These are phyloP conservation scores for Gortyna flavago DNA, from an alignment of 2,888 invertebrate genomes.

Conservation along the genomic window DNA sequence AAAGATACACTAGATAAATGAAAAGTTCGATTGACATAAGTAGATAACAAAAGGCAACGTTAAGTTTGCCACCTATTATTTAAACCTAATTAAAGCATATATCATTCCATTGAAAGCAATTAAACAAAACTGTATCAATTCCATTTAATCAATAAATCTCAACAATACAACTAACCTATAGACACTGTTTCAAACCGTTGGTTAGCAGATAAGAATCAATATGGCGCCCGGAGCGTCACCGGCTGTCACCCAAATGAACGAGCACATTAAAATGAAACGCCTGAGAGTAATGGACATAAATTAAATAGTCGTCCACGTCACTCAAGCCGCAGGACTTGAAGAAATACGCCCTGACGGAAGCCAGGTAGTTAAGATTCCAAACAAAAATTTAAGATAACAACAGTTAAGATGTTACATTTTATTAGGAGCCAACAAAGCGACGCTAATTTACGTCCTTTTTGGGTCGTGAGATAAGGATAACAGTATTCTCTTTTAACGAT, in stretches of 20 bases:
- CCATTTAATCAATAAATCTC: conserved; percentile 68
- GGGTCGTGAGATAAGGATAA: conserved; percentile 72
- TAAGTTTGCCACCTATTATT: conserved; percentile 5
- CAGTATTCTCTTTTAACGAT: conserved; percentile 67
- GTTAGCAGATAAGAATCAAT: conserved; percentile 84
- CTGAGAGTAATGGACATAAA: conserved; percentile 86
- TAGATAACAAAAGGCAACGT: not conserved
- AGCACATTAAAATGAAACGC: conserved; percentile 87
- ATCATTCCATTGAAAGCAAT: conserved; percentile 46
- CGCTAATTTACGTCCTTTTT: conserved; percentile 85
- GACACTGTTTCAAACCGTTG: conserved; percentile 73
- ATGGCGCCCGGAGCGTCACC: conserved; percentile 87
- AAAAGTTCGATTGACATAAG: not conserved
- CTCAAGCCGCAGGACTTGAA: conserved; percentile 82
- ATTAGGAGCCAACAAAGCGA: conserved; percentile 87
- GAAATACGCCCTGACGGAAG: conserved; percentile 86
- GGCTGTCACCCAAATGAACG: conserved; percentile 85
- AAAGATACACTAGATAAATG: not conserved
- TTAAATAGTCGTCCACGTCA: conserved; percentile 88
- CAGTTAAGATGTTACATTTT: conserved; percentile 88
- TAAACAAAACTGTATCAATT: conserved; percentile 62
- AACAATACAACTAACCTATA: conserved; percentile 77
- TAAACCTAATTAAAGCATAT: conserved; percentile 23
- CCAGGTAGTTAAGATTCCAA: conserved; percentile 89
- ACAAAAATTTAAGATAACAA: conserved; percentile 88